phyloP scores from a whole-genome alignment of 2,113 vertebrate genomes.

The Triplophysa dalaica region DNA sequence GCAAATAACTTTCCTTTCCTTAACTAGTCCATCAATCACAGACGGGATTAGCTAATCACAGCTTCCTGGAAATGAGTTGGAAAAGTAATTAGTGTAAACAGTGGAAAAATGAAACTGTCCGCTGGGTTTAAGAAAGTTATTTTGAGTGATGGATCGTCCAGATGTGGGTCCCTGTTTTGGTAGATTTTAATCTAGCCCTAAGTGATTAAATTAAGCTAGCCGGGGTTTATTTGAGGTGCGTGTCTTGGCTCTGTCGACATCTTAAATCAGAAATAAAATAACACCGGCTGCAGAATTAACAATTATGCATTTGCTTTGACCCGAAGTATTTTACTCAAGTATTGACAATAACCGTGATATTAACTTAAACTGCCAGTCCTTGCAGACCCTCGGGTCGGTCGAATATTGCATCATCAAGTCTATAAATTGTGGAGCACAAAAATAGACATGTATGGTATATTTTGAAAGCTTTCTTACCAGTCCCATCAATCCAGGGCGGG shows the following conservation, averaged over 20 bases:
- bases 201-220: conserved; percentile 23
- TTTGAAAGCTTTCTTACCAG: too few relatives aligned
- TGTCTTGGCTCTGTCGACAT: background rate
- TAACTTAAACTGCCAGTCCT: too few relatives aligned
- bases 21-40: conserved; percentile 55
- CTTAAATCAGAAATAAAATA: background rate
- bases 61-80: conserved; percentile 41
- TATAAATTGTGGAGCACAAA: too few relatives aligned
- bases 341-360: too few relatives aligned
- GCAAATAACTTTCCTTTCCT: conserved; percentile 39
- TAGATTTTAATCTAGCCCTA: conserved; percentile 20
- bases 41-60: conserved; percentile 45
- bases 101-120: conserved; percentile 49
- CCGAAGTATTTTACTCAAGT: too few relatives aligned
- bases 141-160: conserved; percentile 43
- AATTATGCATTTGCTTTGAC: too few relatives aligned
- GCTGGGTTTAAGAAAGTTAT: conserved; percentile 33
- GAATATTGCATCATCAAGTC: too few relatives aligned
- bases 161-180: conserved; percentile 35
- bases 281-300: too few relatives aligned
- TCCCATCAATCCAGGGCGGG: too few relatives aligned
- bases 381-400: too few relatives aligned
- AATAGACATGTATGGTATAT: too few relatives aligned
- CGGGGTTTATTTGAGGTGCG: background rate
- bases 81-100: conserved; percentile 49